Evolutionary conservation across 1,140 invertebrate genomes (phyloP).

Genomic region (Ceratina australensis): DNA sequence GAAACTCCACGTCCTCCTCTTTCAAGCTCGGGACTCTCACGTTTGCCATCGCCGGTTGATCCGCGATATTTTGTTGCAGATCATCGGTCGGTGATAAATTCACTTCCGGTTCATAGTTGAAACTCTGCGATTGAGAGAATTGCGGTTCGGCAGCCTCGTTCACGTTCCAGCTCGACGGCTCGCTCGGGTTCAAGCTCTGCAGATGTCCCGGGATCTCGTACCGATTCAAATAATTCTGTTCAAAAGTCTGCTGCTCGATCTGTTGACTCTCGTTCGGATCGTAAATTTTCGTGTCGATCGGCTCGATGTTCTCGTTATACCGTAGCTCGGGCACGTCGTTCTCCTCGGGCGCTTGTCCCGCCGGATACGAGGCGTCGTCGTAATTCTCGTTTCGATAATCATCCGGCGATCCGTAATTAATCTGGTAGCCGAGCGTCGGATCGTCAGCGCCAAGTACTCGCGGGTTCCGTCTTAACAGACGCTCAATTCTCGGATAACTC

Average conservation of each 20-base stretch:
- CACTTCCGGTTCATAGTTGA: not conserved
- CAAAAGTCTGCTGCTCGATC: not conserved
- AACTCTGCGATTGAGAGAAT: not conserved
- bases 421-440: not conserved
- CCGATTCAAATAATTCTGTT: not conserved
- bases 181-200: not conserved
- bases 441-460: not conserved
- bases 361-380: not conserved
- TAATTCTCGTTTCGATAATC: slow-evolving; percentile 6
- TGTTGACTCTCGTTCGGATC: not conserved
- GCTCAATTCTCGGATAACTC: not conserved
- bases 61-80: not conserved
- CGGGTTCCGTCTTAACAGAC: not conserved
- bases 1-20: not conserved
- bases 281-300: not conserved
- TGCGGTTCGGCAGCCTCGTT: not conserved
- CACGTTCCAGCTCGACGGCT: not conserved
- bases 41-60: not conserved
- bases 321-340: not conserved
- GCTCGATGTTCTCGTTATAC: not conserved
- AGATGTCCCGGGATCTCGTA: not conserved
- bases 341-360: not conserved
- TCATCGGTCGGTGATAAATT: not conserved
- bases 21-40: not conserved
- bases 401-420: not conserved